phyloP scores from a whole-genome alignment of 2,113 vertebrate genomes.

The Smithornis capensis region DNA sequence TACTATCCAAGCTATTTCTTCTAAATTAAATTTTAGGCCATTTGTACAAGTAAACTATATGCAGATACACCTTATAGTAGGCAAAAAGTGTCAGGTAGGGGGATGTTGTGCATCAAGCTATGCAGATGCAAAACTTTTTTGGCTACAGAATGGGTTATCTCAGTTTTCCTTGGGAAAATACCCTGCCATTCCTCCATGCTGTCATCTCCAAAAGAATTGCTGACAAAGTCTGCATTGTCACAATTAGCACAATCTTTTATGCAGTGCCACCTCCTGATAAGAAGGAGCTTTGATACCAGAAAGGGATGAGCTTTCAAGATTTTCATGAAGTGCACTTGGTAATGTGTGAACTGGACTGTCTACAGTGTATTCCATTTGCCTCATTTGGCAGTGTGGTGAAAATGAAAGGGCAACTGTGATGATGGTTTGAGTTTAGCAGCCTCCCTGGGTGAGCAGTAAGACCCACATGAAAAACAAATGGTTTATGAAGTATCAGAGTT shows the following conservation, averaged over 20 bases:
- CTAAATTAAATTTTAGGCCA: neutral
- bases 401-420: neutral
- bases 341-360: neutral
- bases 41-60: neutral
- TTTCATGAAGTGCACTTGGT: neutral
- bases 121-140: neutral
- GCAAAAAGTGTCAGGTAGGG: neutral
- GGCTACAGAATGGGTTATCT: neutral
- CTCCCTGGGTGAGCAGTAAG: neutral
- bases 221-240: neutral
- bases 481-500: neutral
- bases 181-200: neutral
- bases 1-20: neutral
- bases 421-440: neutral
- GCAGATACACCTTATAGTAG: neutral
- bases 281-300: neutral
- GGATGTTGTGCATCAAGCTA: neutral
- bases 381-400: neutral
- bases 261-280: neutral
- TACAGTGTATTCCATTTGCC: neutral
- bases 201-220: neutral
- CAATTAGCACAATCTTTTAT: neutral
- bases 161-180: neutral
- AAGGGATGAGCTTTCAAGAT: neutral
- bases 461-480: neutral